These are phyloP conservation scores for Acrobasis consociella DNA, from an alignment of 2,888 invertebrate genomes.

Conservation along the genomic window DNA sequence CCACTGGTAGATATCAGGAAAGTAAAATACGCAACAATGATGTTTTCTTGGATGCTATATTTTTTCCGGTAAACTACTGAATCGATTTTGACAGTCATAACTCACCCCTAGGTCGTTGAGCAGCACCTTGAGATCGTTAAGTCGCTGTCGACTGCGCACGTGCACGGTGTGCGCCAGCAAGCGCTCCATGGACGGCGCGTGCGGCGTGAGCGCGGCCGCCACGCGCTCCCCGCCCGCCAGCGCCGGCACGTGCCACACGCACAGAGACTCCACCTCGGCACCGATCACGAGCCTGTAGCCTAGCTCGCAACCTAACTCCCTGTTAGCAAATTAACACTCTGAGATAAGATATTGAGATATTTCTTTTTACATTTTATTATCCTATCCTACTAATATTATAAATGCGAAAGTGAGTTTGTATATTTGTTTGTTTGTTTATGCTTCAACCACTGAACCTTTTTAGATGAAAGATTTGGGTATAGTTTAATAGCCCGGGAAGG, in stretches of 20 bases:
- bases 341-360: neutral
- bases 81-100: constrained; percentile 15
- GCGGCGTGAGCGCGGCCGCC: constrained; percentile 91
- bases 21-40: too few relatives aligned
- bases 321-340: constrained; percentile 34
- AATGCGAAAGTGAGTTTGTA: too few relatives aligned
- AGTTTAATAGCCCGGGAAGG: too few relatives aligned
- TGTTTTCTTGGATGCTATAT: too few relatives aligned
- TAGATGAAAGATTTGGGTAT: too few relatives aligned
- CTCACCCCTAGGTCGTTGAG: constrained; percentile 84
- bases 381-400: too few relatives aligned
- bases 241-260: constrained; percentile 85
- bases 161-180: constrained; percentile 97
- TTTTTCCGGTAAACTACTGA: too few relatives aligned
- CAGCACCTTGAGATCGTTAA: constrained; percentile 91
- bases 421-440: too few relatives aligned
- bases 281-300: constrained; percentile 95
- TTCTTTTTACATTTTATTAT: neutral
- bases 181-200: constrained; percentile 97
- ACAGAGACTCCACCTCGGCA: constrained; percentile 85
- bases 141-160: constrained; percentile 92
- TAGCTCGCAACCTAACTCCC: constrained; percentile 91
- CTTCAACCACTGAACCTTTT: too few relatives aligned
- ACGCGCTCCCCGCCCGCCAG: constrained; percentile 76
- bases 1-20: too few relatives aligned